Evolutionary conservation across 1,140 invertebrate genomes (phyloP), one percentile per base, ranked within the genome.

Genomic region (Rhyzopertha dominica): DNA sequence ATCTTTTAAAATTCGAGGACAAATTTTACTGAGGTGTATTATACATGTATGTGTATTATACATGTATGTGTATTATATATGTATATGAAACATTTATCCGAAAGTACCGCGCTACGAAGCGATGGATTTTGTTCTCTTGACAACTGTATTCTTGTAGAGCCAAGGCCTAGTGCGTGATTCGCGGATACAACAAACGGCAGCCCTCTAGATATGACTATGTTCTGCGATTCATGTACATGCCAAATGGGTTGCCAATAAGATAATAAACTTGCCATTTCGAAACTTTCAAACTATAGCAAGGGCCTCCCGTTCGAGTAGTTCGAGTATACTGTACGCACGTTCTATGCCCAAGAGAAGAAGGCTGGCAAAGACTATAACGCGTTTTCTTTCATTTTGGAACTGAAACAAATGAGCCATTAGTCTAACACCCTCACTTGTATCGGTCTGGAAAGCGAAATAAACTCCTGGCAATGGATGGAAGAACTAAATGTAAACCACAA

Each of bases 231-330:
- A 22, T 37, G 13, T 18, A 12, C 8, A 37, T 12, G 14, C 18
- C 23, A 9, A 37, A 18, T 12, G 12, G 12, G 14, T 37, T 17
- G 8, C 12, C 12, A 12, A 37, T 12, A 12, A 37, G n/a, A 13
- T 18, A n/a, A n/a, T n/a, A 37, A 2, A 13, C 23, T 18, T 8
- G 12, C 14, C 14, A 37, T 7, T 22, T 17, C n/a, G n/a, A n/a
- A 8, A 37, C 10, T n/a, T 20, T 22, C 14, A 17, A 3, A 37
- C 7, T 18, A 17, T 22, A 12, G 23, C 36, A 8, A 46, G 26
- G 7, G 23, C 19, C 24, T 46, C 43, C 16, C 25, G 12, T 23
- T 46, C 43, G 9, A n/a, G n/a, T n/a, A n/a, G n/a, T n/a, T n/a
- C n/a, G n/a, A 18, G 29, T 28, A 17, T 18, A 18, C 9, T 39